Evolutionary conservation across 2,888 invertebrate genomes (phyloP).

Genomic region (Leptarthrus brevirostris): DNA sequence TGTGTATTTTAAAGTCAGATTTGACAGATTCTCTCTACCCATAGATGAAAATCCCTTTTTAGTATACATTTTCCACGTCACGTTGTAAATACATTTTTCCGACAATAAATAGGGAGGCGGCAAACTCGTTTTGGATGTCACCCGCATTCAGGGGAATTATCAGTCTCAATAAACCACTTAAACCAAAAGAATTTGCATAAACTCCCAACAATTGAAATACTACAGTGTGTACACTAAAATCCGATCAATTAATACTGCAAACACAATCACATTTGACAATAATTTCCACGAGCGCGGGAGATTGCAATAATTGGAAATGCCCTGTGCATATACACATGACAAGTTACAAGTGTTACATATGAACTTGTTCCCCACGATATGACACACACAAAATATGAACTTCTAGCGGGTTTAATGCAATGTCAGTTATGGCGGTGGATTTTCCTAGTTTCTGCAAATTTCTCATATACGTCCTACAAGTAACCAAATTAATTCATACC

Average conservation of each 20-base stretch:
- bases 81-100: too few species aligned
- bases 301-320: slow-evolving; percentile 35
- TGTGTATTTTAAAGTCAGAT: too few species aligned
- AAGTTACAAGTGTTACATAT: slow-evolving; percentile 37
- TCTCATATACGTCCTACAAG: neutral
- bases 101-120: neutral
- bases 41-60: too few species aligned
- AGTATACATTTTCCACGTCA: too few species aligned
- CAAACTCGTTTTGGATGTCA: slow-evolving; percentile 2
- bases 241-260: slow-evolving; percentile 34
- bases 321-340: slow-evolving; percentile 36
- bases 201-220: slow-evolving; percentile 27
- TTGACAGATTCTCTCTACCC: too few species aligned
- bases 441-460: slow-evolving; percentile 8
- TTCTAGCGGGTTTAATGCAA: slow-evolving; percentile 35
- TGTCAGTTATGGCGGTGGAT: slow-evolving; percentile 42
- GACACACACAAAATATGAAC: slow-evolving; percentile 43
- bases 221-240: slow-evolving; percentile 38
- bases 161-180: slow-evolving; percentile 7
- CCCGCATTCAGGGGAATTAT: neutral
- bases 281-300: slow-evolving; percentile 42
- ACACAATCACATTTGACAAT: slow-evolving; percentile 45
- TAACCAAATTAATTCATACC: slow-evolving; percentile 12
- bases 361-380: slow-evolving; percentile 14
- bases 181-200: slow-evolving; percentile 15